Percentiles rank a stretch among this genome's conserved stretches.
These are phyloP conservation scores for Paraescarpia echinospica DNA, from an alignment of 1,140 invertebrate species.

Conservation along the genomic window DNA sequence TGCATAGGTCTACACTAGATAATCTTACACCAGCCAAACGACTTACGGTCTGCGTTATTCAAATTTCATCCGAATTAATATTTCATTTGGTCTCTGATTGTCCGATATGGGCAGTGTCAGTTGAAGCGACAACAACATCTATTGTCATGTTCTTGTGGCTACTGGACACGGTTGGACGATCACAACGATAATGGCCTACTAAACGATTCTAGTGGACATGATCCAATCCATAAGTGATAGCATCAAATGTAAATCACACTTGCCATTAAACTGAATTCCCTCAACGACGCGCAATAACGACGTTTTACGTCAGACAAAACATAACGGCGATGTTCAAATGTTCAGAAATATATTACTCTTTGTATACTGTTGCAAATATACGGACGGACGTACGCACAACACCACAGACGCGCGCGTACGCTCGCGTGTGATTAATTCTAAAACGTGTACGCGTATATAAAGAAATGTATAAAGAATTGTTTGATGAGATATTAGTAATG, in stretches of 20 bases:
- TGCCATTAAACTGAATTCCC: not conserved
- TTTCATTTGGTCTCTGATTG: not conserved
- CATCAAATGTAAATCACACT: not conserved
- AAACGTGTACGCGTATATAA: not conserved
- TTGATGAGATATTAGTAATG: not conserved
- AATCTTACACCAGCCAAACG: not conserved
- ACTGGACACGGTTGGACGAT: not conserved
- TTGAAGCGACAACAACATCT: not conserved
- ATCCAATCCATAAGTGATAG: not conserved
- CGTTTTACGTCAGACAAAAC: not conserved
- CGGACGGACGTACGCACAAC: conserved; percentile 17
- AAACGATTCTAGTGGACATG: not conserved
- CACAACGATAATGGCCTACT: not conserved
- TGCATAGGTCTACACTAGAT: not conserved
- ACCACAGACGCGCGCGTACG: conserved; percentile 47
- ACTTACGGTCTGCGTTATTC: not conserved
- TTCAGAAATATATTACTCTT: not conserved
- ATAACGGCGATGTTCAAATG: not conserved
- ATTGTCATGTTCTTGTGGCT: not conserved
- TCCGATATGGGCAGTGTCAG: not conserved
- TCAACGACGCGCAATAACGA: not conserved
- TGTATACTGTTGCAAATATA: not conserved
- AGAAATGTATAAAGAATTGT: not conserved
- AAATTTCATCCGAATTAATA: not conserved
- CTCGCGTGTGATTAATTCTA: not conserved